phyloP scores from a whole-genome alignment of 2,888 invertebrate genomes.

The Eristalis intricaria region DNA sequence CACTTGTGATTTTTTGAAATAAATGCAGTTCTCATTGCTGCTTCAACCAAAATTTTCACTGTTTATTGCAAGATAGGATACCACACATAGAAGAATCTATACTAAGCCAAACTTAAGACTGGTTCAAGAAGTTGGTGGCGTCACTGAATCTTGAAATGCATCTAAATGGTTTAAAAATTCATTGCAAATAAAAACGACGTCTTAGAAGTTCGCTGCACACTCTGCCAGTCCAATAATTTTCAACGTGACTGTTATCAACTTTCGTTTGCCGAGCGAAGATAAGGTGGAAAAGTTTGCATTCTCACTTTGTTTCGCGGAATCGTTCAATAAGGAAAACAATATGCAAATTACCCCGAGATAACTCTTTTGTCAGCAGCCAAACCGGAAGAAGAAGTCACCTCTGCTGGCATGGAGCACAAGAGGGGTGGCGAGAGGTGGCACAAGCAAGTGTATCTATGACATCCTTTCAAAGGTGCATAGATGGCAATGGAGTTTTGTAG shows the following conservation, averaged over 20 bases:
- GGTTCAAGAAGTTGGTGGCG: too few relatives aligned
- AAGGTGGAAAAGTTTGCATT: slow-evolving; percentile 18
- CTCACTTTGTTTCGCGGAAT: slow-evolving; percentile 40
- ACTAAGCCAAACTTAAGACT: too few relatives aligned
- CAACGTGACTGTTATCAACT: neutral
- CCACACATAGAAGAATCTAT: too few relatives aligned
- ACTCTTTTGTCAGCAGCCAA: slow-evolving; percentile 33
- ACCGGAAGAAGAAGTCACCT: neutral
- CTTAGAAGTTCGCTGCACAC: neutral
- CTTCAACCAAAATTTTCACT: too few relatives aligned
- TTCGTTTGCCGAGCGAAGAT: neutral
- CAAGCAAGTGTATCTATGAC: neutral
- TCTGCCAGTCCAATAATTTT: neutral
- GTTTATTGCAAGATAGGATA: too few relatives aligned
- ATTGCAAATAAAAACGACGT: neutral
- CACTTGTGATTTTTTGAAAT: too few relatives aligned
- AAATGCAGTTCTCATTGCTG: too few relatives aligned
- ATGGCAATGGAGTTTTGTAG: neutral
- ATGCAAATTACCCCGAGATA: slow-evolving; percentile 46
- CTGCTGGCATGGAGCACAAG: neutral
- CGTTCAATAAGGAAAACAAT: slow-evolving; percentile 50
- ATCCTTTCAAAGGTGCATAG: neutral
- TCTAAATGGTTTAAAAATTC: neutral
- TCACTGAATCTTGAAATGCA: too few relatives aligned
- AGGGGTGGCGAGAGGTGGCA: neutral